A percentile compares a stretch with the other conserved stretches of the same genome.
Conservation (phyloP, 92 coral and sea anemone species). For the Umimayanthus kanabou region DNA sequence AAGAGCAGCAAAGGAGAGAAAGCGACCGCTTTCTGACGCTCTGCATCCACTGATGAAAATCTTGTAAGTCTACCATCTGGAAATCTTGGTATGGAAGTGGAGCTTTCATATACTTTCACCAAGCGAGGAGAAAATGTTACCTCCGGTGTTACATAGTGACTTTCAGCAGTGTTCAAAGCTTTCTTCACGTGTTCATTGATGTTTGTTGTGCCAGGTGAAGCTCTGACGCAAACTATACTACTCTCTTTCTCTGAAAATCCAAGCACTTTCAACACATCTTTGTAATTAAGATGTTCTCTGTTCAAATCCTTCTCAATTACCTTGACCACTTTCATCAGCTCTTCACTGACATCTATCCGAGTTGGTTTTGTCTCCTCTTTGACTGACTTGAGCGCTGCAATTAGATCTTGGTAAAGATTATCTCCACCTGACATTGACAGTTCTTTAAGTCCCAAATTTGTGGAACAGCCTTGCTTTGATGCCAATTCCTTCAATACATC, state of each 20-base stretch:
- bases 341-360: neutral
- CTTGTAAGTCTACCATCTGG: neutral
- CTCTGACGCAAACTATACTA: neutral
- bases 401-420: neutral
- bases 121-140: neutral
- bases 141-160: neutral
- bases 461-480: slow-evolving; percentile 1
- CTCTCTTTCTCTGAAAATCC: neutral
- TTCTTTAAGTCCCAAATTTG: neutral
- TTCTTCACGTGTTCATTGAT: neutral
- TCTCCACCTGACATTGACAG: neutral
- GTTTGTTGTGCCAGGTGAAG: slow-evolving; percentile 16
- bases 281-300: neutral
- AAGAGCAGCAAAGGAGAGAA: neutral
- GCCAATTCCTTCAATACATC: slow-evolving; percentile 1
- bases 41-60: too few relatives aligned
- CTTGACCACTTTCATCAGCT: neutral
- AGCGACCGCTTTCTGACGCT: neutral
- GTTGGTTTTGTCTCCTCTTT: neutral
- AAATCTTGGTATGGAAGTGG: neutral
- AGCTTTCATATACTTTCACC: neutral
- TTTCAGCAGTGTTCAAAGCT: neutral
- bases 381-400: neutral
- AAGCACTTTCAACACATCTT: neutral
- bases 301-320: neutral